Evolutionary conservation across 2,113 vertebrate genomes (phyloP).

Genomic region (Atlantisia rogersi): DNA sequence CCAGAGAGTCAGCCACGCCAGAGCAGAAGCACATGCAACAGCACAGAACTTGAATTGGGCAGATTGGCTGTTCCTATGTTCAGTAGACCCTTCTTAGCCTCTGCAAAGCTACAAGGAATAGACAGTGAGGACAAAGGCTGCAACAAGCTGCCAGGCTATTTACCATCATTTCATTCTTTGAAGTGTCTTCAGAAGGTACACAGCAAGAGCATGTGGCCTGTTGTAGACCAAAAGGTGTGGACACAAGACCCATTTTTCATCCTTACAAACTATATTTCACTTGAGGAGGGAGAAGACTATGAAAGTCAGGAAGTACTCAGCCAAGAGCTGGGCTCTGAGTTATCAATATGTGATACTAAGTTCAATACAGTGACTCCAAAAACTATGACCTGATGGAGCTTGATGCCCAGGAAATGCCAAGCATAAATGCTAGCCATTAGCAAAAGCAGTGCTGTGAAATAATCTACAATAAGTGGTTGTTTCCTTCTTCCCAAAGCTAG

Average conservation of each 20-base stretch:
- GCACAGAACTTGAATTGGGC: neutral
- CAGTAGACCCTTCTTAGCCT: neutral
- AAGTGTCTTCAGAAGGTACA: neutral
- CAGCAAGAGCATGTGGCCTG: neutral
- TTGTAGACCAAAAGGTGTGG: neutral
- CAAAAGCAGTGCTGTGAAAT: neutral
- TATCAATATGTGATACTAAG: neutral
- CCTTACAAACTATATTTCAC: neutral
- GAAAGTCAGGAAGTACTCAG: no score
- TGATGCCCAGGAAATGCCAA: neutral
- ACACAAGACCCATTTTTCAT: neutral
- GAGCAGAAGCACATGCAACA: neutral
- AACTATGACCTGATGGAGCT: neutral
- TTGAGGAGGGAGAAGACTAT: neutral
- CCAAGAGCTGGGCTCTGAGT: neutral
- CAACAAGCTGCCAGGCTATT: neutral
- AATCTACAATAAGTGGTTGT: neutral
- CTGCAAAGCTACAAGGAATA: neutral
- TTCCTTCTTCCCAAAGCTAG: neutral
- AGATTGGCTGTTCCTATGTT: neutral
- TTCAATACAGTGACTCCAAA: neutral
- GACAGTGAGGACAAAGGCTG: neutral
- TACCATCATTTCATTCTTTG: neutral
- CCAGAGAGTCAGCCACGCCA: neutral
- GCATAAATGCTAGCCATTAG: neutral